phyloP scores from a whole-genome alignment of 2,888 invertebrate species.

The Boloria euphrosyne region DNA sequence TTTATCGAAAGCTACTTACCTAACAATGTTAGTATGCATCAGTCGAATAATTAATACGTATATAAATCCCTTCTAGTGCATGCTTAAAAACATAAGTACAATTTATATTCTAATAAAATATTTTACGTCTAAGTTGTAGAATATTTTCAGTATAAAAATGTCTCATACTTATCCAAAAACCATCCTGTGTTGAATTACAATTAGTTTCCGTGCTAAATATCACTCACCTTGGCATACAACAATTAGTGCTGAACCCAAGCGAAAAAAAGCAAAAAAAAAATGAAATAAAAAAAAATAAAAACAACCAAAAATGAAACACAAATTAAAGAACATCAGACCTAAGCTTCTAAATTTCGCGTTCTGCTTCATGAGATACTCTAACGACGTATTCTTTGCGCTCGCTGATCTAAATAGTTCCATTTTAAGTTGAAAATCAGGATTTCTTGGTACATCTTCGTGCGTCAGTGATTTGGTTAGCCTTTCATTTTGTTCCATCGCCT shows the following conservation, averaged over 20 bases:
- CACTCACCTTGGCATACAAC: constrained; percentile 46
- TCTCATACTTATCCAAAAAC: not conserved
- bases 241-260: constrained; percentile 47
- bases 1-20: not conserved
- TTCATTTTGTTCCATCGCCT: constrained; percentile 82
- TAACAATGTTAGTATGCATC: not conserved
- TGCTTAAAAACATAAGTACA: constrained; percentile 6
- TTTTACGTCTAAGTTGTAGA: not conserved
- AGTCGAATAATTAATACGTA: not conserved
- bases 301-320: constrained; percentile 44
- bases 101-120: not conserved
- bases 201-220: constrained; percentile 39
- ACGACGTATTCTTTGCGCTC: constrained; percentile 76
- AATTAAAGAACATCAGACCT: constrained; percentile 71
- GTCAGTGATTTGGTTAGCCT: constrained; percentile 78
- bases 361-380: constrained; percentile 77
- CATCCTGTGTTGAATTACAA: constrained; percentile 3
- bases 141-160: too few relatives aligned
- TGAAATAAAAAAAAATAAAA: constrained; percentile 42
- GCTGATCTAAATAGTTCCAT: constrained; percentile 79
- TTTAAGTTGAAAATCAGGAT: constrained; percentile 72
- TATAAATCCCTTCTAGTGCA: not conserved
- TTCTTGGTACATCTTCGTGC: constrained; percentile 71
- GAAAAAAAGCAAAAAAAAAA: constrained; percentile 48
- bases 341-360: constrained; percentile 79